Evolutionary conservation across 2,797 vertebrate genomes (phyloP).

Genomic region (Podarcis siculus): DNA sequence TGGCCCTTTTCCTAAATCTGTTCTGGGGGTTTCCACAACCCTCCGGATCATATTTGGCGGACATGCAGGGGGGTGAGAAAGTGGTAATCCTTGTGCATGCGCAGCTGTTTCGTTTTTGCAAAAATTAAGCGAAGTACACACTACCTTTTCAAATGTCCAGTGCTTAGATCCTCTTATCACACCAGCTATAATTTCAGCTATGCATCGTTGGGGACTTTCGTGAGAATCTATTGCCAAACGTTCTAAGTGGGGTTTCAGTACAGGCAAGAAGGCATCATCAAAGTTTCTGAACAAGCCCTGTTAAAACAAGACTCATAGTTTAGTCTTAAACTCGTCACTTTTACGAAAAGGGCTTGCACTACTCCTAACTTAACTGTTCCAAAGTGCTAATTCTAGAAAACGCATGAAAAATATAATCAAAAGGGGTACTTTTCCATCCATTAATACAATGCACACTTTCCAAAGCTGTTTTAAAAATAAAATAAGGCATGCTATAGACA

Average conservation of each 20-base stretch:
- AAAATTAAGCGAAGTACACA: background rate
- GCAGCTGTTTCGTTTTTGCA: background rate
- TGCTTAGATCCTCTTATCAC: constrained; percentile 96
- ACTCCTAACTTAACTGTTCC: background rate
- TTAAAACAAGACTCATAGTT: background rate
- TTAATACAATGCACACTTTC: background rate
- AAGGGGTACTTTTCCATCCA: background rate
- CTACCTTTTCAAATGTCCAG: constrained; percentile 89
- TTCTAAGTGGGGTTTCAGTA: constrained; percentile 91
- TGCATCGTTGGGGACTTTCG: constrained; percentile 94
- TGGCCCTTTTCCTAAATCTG: no score
- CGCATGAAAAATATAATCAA: background rate
- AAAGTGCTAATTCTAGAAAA: background rate
- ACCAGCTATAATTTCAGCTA: constrained; percentile 96
- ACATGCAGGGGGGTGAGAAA: background rate
- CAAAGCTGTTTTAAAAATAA: background rate
- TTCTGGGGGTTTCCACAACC: no score
- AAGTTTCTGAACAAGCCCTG: constrained; percentile 97
- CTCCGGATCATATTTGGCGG: no score
- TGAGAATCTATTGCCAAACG: constrained; percentile 90
- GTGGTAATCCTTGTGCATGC: no score
- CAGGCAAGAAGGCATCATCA: constrained; percentile 87
- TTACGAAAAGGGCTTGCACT: constrained; percentile 13
- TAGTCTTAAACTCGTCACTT: background rate
- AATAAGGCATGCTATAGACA: background rate